Evolutionary conservation across 37 sponge, comb jelly and placozoan species (phyloP).

Genomic region (Spongilla lacustris): DNA sequence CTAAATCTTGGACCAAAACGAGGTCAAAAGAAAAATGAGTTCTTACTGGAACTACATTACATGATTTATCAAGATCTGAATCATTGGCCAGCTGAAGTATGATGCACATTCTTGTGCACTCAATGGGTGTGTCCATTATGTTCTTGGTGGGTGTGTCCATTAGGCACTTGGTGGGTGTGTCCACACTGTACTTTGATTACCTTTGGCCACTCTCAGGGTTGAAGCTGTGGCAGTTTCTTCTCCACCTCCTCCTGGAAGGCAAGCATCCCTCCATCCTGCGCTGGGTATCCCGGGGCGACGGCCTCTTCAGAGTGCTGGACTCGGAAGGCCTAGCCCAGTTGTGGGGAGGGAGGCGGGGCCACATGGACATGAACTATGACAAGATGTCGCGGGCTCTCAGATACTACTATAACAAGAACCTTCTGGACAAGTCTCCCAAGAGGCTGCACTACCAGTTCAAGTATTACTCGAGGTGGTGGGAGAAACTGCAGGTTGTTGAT

Average conservation of each 20-base stretch:
- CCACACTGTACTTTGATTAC: too few species aligned
- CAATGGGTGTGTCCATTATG: too few species aligned
- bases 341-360: constrained; percentile 28
- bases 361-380: constrained; percentile 42
- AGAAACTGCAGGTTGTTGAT: not conserved
- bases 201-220: constrained; percentile 5
- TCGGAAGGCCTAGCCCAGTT: constrained; percentile 29
- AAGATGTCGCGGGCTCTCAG: constrained; percentile 42
- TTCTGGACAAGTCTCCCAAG: constrained; percentile 19
- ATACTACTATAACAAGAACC: constrained; percentile 30
- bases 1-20: too few species aligned
- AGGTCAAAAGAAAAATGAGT: too few species aligned
- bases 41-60: too few species aligned
- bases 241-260: constrained; percentile 5
- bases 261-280: constrained; percentile 2
- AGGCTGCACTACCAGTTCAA: constrained; percentile 31
- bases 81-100: too few species aligned
- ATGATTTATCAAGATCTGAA: too few species aligned
- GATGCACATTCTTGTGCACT: too few species aligned
- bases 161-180: too few species aligned
- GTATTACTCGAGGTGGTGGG: constrained; percentile 13
- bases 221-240: constrained; percentile 46
- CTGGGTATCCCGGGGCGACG: constrained; percentile 27
- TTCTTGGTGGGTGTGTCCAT: too few species aligned
- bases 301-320: constrained; percentile 33